Evolutionary conservation across 30 jellyfish, hydroid and myxozoan genomes (phyloP).

Genomic region (Aurelia aurita): DNA sequence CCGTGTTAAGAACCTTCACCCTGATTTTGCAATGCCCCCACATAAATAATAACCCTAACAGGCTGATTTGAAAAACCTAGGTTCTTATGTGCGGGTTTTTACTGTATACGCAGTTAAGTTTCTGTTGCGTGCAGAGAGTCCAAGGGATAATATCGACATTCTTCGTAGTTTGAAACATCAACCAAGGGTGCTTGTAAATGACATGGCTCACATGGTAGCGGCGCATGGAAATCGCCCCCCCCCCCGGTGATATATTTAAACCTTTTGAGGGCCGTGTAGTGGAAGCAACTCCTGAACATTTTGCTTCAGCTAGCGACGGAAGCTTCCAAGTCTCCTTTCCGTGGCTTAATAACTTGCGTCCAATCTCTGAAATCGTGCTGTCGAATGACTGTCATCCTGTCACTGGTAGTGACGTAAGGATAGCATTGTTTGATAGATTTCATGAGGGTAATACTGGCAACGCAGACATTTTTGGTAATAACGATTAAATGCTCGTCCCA

Average conservation of each 20-base stretch:
- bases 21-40: too few species aligned
- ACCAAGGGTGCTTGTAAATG: constrained; percentile 31
- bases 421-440: constrained; percentile 60
- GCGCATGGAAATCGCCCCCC: constrained; percentile 34
- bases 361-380: neutral
- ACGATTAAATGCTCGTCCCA: too few species aligned
- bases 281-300: constrained; percentile 26
- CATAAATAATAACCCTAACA: too few species aligned
- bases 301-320: constrained; percentile 28
- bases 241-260: constrained; percentile 4
- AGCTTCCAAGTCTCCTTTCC: constrained; percentile 54
- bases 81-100: too few species aligned
- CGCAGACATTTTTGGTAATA: too few species aligned
- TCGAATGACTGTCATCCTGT: constrained; percentile 37
- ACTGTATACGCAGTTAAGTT: constrained; percentile 34
- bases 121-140: constrained; percentile 58
- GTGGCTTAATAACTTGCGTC: constrained; percentile 15
- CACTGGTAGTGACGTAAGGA: constrained; percentile 34
- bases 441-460: constrained; percentile 32
- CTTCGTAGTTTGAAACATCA: constrained; percentile 33
- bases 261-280: constrained; percentile 54
- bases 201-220: constrained; percentile 63
- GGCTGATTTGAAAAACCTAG: too few species aligned
- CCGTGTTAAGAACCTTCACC: too few species aligned
- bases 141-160: constrained; percentile 59